Evolutionary conservation across 2,888 invertebrate species (phyloP), one percentile per base, ranked within the genome.

Genomic region (Zhengitettix transpicula): DNA sequence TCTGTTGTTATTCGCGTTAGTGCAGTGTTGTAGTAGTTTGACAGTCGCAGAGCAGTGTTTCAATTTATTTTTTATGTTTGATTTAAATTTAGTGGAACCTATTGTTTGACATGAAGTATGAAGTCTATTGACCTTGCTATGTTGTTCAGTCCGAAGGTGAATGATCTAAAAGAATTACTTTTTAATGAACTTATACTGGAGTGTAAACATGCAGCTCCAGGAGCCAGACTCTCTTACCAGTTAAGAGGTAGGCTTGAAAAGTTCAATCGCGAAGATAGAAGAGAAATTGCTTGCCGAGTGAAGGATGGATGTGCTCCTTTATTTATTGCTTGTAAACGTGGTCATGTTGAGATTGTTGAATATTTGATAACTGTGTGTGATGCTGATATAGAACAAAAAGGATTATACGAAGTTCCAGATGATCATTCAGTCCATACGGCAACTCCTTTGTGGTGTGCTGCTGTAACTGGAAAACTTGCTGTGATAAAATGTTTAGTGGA

Each of bases 371-470:
- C 81, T 60, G 81, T 83, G 60, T 94, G 94, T 73, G 79, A 79
- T 68, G 92, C 92, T 1, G 85, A 89, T 69, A 80, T 92, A 16
- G 94, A 95, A 75, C 90, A 90, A 73, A 80, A 83, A 67, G 93
- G 94, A 51, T 76, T 84, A 63, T 92, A 86, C 72, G 89, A 91
- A 76, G 88, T 89, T 55, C 82, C 85, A 11, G 89, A 89, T 72
- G 93, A 92, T 71, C 81, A 80, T 67, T 81, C 85, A 42, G 81
- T 82, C 65, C 93, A 93, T 75, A 79, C 79, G 68, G 93, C 90
- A 3, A 90, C 92, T 14, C 92, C 94, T 41, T 76, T 95, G 61
- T 95, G 95, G 95, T 88, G 88, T 75, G 92, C 94, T 1, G 88
- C 92, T 7, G 94, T 94, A 1, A 85, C 88, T 9, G 92, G 92